Evolutionary conservation across 2,797 vertebrate genomes (phyloP).

Genomic region (Sarcophilus harrisii): DNA sequence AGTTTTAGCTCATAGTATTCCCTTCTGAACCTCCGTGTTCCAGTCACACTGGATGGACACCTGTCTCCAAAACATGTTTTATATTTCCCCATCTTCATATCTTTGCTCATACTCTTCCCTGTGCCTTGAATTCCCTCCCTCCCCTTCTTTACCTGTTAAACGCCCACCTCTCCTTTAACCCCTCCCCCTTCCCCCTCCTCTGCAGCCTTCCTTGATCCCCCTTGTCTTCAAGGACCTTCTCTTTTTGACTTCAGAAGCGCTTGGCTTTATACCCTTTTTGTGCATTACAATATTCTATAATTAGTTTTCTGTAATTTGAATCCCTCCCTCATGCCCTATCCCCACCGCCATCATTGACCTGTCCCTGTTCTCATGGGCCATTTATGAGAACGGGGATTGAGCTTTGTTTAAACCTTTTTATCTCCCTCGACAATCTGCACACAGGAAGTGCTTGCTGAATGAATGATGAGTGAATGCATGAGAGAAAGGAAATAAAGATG

Average conservation of each 20-base stretch:
- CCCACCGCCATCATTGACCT: not conserved
- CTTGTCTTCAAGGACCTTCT: not conserved
- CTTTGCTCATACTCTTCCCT: not conserved
- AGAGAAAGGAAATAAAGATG: not conserved
- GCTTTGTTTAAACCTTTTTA: not conserved
- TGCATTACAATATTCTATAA: not conserved
- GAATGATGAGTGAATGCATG: not conserved
- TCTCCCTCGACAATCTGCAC: not conserved
- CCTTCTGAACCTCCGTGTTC: not conserved
- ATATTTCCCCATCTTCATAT: not conserved
- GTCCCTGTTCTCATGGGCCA: not conserved
- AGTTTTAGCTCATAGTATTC: not conserved
- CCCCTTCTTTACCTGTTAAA: not conserved
- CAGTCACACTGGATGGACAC: not conserved
- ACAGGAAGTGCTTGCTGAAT: not conserved
- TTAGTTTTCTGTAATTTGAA: not conserved
- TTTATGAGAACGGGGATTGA: not conserved
- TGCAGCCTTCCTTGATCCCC: not conserved
- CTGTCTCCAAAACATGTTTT: not conserved
- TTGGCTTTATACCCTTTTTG: not conserved
- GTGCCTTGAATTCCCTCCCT: not conserved
- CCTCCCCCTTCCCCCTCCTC: not conserved
- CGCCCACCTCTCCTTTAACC: not conserved
- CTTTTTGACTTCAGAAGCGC: not conserved
- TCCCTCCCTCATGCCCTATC: not conserved